Conservation (phyloP, 2,888 invertebrate species). For the Gisinianus flammeolus region DNA sequence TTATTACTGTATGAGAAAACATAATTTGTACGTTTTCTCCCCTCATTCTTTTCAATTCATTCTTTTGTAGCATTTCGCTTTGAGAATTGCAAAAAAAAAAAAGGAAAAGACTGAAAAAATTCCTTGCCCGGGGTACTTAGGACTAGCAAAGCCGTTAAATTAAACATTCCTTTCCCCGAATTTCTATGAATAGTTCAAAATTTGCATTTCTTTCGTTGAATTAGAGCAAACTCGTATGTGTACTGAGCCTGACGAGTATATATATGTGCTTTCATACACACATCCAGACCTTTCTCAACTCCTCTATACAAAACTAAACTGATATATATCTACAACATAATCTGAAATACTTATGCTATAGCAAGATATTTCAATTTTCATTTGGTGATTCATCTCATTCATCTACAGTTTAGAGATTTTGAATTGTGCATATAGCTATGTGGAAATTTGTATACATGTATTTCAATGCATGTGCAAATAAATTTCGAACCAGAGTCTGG, state of each 20-base stretch:
- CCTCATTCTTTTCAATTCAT: constrained; percentile 27
- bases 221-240: constrained; percentile 22
- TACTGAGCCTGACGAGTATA: neutral
- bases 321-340: too few species aligned
- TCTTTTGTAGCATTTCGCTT: constrained; percentile 28
- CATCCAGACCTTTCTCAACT: neutral
- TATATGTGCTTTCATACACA: neutral
- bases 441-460: neutral
- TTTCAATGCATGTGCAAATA: neutral
- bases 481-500: constrained; percentile 1
- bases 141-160: constrained; percentile 15
- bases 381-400: too few species aligned
- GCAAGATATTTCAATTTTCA: too few species aligned
- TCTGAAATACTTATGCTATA: too few species aligned
- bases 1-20: constrained; percentile 37
- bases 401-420: too few species aligned
- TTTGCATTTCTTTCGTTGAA: constrained; percentile 37
- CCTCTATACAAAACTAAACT: neutral
- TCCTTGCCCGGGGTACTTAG: constrained; percentile 20
- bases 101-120: neutral
- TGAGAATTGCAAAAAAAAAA: constrained; percentile 3
- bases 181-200: constrained; percentile 32
- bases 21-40: constrained; percentile 27
- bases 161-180: constrained; percentile 32
- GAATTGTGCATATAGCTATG: too few species aligned